Conservation (phyloP, 2,113 vertebrate species). For the Corythornis cristatus region DNA sequence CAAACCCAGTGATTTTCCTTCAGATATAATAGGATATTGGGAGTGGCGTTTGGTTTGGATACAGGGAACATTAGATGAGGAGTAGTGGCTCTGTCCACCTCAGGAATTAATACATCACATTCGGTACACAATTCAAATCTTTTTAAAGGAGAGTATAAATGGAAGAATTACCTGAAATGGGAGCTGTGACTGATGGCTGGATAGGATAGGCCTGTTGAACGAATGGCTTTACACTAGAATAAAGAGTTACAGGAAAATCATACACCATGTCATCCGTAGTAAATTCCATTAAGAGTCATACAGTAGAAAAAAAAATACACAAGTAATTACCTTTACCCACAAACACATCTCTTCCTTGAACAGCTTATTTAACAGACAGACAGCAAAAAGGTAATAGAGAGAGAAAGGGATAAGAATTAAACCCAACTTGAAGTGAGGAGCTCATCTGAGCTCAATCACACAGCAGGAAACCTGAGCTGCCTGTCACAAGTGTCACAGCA, state of each 20-base stretch:
- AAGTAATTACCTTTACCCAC: neutral
- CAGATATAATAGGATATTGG: neutral
- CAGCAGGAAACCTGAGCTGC: neutral
- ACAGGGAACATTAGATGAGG: neutral
- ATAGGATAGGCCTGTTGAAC: conserved; percentile 95
- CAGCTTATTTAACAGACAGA: neutral
- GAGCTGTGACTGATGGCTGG: conserved; percentile 92
- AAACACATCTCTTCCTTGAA: neutral
- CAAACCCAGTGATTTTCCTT: neutral
- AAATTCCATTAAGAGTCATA: neutral
- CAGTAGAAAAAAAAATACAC: neutral
- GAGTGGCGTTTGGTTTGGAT: neutral
- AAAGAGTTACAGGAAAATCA: neutral
- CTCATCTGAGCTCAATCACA: rapidly evolving
- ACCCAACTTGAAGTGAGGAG: neutral
- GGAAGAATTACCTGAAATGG: conserved; percentile 90
- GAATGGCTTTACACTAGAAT: conserved; percentile 94
- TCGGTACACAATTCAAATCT: neutral
- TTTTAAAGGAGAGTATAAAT: neutral
- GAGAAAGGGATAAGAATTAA: neutral
- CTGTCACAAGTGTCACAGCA: neutral
- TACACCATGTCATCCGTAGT: neutral
- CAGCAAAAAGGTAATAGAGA: neutral
- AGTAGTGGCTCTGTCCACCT: neutral
- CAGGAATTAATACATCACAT: neutral